phyloP scores from a whole-genome alignment of 2,888 invertebrate species.

The Cybosia mesomella region DNA sequence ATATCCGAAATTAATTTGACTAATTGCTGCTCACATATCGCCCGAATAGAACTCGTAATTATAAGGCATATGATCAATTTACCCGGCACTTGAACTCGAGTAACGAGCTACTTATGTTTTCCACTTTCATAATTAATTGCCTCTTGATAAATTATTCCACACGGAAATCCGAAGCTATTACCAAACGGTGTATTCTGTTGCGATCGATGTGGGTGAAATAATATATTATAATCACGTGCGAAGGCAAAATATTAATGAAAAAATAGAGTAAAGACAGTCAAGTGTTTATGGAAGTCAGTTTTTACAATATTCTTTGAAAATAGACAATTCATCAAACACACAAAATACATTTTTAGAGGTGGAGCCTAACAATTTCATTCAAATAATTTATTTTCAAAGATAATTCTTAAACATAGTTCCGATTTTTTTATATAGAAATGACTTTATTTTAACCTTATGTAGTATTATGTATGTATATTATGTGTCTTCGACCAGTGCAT shows the following conservation, averaged over 20 bases:
- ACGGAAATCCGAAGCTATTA: slow-evolving; percentile 51
- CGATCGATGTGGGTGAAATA: slow-evolving; percentile 31
- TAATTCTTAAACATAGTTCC: neutral
- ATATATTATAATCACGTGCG: slow-evolving; percentile 10
- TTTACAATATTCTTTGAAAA: no score
- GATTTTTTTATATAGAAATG: neutral
- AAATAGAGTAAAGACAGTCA: neutral
- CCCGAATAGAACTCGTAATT: slow-evolving; percentile 36
- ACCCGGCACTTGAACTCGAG: slow-evolving; percentile 50
- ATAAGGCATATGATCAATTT: slow-evolving; percentile 46
- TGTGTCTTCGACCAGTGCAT: no score
- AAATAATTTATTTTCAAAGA: no score
- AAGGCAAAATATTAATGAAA: neutral
- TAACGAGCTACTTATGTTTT: slow-evolving; percentile 64
- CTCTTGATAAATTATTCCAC: slow-evolving; percentile 62
- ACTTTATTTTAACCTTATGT: no score
- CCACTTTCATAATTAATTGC: slow-evolving; percentile 65
- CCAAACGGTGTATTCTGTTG: slow-evolving; percentile 41
- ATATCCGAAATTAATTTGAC: neutral
- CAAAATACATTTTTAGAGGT: no score
- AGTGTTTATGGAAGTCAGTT: neutral
- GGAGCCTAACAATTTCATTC: neutral
- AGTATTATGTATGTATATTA: no score
- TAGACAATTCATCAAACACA: no score
- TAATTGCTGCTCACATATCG: slow-evolving; percentile 19